Conservation (phyloP, 2,888 invertebrate species). For the Gibbula magus region DNA sequence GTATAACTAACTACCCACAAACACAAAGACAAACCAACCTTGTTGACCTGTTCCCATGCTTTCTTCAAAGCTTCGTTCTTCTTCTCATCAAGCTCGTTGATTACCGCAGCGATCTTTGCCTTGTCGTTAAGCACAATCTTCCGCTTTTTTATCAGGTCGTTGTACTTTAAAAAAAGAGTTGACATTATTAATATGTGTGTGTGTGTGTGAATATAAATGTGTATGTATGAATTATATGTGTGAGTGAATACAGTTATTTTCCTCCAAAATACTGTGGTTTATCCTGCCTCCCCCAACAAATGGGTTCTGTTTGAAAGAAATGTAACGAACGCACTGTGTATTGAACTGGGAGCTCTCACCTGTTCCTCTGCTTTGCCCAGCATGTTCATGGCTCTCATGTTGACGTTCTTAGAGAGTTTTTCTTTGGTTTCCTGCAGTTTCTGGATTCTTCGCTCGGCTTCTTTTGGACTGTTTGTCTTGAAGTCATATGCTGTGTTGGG, state of each 20-base stretch:
- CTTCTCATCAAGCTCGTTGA: slow-evolving; percentile 91
- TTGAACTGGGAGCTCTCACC: slow-evolving; percentile 73
- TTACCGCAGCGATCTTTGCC: slow-evolving; percentile 84
- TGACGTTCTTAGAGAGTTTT: slow-evolving; percentile 78
- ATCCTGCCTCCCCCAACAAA: background rate
- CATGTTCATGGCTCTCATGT: slow-evolving; percentile 90
- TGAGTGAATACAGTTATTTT: no score
- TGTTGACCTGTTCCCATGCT: slow-evolving; percentile 90
- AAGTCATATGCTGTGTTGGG: slow-evolving; percentile 76
- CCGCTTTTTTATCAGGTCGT: slow-evolving; percentile 83
- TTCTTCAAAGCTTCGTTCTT: slow-evolving; percentile 87
- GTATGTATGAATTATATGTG: no score
- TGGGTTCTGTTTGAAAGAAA: background rate
- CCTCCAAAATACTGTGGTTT: no score
- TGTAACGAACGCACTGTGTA: background rate
- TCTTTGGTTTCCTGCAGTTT: slow-evolving; percentile 79
- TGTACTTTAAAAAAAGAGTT: slow-evolving; percentile 76
- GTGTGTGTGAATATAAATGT: no score
- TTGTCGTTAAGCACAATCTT: slow-evolving; percentile 85
- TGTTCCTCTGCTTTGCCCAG: slow-evolving; percentile 90
- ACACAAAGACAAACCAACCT: slow-evolving; percentile 70
- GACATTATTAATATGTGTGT: no score
- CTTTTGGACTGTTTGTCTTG: slow-evolving; percentile 80
- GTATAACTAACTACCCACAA: no score
- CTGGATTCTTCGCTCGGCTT: slow-evolving; percentile 80